These are phyloP conservation scores for Lordiphosa collinella DNA, from an alignment of 1,140 invertebrate species.

Conservation along the genomic window DNA sequence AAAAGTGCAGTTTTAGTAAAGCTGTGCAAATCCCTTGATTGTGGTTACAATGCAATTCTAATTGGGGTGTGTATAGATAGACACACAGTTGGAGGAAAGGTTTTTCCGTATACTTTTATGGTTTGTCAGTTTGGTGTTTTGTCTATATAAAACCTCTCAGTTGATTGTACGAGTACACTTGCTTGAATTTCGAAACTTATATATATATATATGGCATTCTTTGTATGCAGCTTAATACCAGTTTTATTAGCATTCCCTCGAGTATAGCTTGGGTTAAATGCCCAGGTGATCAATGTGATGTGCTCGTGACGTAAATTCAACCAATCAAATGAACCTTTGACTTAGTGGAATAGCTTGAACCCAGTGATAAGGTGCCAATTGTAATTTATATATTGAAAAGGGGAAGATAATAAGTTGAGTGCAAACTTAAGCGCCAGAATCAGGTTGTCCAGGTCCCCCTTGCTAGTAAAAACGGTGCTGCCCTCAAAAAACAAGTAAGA, in stretches of 20 bases:
- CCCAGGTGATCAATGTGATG: constrained; percentile 8
- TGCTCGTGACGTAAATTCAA: constrained; percentile 18
- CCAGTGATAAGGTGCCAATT: no score
- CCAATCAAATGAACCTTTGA: background rate
- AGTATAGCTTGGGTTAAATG: constrained; percentile 14
- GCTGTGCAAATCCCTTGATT: constrained; percentile 36
- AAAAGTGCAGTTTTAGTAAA: constrained; percentile 14
- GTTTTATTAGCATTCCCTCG: constrained; percentile 40
- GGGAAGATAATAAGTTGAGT: no score
- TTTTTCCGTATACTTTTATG: no score
- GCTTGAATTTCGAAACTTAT: constrained; percentile 42
- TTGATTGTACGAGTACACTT: no score
- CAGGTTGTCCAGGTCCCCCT: no score
- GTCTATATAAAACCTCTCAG: no score
- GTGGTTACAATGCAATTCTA: constrained; percentile 13
- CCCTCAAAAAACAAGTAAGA: no score
- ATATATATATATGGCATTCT: constrained; percentile 40
- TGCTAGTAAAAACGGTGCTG: no score
- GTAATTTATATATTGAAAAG: no score
- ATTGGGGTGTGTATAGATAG: background rate
- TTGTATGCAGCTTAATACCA: constrained; percentile 46
- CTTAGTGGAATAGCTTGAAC: background rate
- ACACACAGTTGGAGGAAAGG: background rate
- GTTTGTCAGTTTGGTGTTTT: no score
- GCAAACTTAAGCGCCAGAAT: no score